Evolutionary conservation across 1,140 invertebrate species (phyloP), one percentile per base, ranked within the genome.

Genomic region (Zaprionus kolodkinae): DNA sequence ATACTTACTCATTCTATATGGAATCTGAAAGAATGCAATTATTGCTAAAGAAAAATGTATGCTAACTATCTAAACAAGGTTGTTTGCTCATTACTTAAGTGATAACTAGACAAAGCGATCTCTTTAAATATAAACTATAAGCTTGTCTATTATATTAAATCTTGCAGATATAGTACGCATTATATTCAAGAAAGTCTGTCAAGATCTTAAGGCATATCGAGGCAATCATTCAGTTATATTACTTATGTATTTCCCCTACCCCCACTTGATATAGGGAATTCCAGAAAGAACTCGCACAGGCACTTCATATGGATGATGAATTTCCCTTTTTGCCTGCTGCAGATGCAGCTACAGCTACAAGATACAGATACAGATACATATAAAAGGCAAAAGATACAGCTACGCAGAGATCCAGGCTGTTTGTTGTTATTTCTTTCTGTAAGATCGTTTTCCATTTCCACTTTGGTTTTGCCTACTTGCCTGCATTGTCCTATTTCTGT

Each of bases 401-500:
- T 55, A 55, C 13, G 33, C 3, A 55, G 13, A 33, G 7, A 33
- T 27, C 25, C 13, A 33, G 13, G 25, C 52, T 13, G 40, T 11
- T 66, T 27, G 25, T 21, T 59, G 38, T 21, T 66, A 66, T 59
- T 36, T 52, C 21, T 35, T 40, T 30, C 43, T 40, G 15, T 21
- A 59, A 55, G 64, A 73, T 68, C 54, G 50, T 67, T 60, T 72
- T 50, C 70, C 68, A 54, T 54, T 54, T 45, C 33, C 10, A 52
- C 55, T 61, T 35, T 35, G 50, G 33, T 40, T 68, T 73, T 72
- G 70, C 70, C 62, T 65, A 59, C 71, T 66, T 68, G 54, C 36
- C 43, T 71, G 69, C 73, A 76, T 76, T 76, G 68, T 76, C 73
- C 68, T 72, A 72, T 72, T 76, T 76, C 60, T 71, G 73, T 72